A percentile compares a stretch with the other conserved stretches of the same genome.
Conservation (phyloP, 2,113 vertebrate species). For the Nicator chloris region DNA sequence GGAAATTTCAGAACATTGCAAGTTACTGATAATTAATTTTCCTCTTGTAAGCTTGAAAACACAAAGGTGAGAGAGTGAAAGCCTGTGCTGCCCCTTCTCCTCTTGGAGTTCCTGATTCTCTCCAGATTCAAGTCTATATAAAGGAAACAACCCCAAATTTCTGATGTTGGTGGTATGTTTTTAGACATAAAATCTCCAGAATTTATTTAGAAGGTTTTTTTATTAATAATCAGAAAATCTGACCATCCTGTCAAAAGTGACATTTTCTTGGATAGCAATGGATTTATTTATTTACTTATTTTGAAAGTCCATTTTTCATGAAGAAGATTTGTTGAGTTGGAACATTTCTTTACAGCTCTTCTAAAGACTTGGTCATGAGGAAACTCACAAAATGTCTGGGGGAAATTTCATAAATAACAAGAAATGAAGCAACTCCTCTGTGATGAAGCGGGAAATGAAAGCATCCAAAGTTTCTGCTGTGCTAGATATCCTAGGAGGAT, state of each 20-base stretch:
- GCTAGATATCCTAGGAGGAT: neutral
- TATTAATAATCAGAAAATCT: neutral
- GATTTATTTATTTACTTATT: neutral
- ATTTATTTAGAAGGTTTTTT: neutral
- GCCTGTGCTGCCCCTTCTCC: neutral
- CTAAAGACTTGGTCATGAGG: neutral
- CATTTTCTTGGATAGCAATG: neutral
- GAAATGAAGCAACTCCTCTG: neutral
- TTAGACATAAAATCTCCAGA: neutral
- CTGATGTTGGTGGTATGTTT: neutral
- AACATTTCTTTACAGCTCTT: neutral
- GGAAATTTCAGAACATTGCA: neutral
- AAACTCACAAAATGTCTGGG: neutral
- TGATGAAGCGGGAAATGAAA: neutral
- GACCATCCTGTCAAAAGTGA: neutral
- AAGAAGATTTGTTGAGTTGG: neutral
- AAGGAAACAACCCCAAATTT: neutral
- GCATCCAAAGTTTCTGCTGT: neutral
- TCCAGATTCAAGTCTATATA: neutral
- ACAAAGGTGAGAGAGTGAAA: neutral
- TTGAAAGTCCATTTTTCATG: neutral
- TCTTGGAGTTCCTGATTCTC: neutral
- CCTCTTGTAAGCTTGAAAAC: neutral
- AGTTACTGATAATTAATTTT: neutral
- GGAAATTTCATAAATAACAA: neutral